Conservation (phyloP, 2,113 vertebrate species). For the Ammodytes marinus region DNA sequence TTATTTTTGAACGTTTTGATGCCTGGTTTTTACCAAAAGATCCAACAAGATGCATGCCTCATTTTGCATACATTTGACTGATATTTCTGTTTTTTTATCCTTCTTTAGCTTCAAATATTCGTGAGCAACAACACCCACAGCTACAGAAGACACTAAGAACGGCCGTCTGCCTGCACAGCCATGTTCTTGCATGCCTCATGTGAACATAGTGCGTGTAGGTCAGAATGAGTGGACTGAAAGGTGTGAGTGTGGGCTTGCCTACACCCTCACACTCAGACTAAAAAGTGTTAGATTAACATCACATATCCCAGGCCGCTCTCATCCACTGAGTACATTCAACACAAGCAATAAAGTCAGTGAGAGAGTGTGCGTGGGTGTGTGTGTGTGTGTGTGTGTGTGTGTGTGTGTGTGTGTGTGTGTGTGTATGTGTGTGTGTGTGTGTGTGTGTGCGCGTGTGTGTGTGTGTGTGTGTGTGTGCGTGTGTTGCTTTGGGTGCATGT, state of each 20-base stretch:
- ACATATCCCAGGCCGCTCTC: conserved; percentile 43
- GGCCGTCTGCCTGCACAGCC: no score
- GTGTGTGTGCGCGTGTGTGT: conserved; percentile 10
- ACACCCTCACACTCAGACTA: conserved; percentile 18
- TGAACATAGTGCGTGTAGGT: conserved; percentile 4
- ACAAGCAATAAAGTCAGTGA: not conserved
- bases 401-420: not conserved
- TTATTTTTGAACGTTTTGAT: conserved; percentile 14
- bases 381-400: conserved; percentile 4
- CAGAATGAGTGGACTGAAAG: conserved; percentile 33
- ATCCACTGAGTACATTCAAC: conserved; percentile 18
- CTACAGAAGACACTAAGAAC: conserved; percentile 1
- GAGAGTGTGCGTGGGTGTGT: not conserved
- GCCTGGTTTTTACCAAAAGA: conserved; percentile 10
- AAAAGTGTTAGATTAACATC: conserved; percentile 68
- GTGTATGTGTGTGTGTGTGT: not conserved
- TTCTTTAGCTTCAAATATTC: not conserved
- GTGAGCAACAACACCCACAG: not conserved
- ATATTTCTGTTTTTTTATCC: not conserved
- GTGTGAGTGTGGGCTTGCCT: conserved; percentile 54
- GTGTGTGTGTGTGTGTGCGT: not conserved
- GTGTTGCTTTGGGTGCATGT: not conserved
- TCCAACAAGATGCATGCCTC: not conserved
- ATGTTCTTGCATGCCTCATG: not conserved
- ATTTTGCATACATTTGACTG: conserved; percentile 9